Conservation (phyloP, 2,113 vertebrate species). For the Ciconia maguari region DNA sequence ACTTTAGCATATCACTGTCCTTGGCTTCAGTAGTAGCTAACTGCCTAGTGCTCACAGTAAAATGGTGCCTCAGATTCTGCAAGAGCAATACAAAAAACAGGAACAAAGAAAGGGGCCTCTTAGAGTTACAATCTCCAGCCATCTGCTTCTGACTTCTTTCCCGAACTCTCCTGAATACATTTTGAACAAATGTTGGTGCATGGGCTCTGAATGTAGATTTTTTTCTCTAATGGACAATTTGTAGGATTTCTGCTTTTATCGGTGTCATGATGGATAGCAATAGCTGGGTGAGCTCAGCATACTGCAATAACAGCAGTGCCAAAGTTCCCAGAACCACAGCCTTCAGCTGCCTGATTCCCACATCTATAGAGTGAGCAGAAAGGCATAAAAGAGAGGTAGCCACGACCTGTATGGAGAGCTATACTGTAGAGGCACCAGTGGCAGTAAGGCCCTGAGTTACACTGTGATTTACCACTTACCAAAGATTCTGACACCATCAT, state of each 20-base stretch:
- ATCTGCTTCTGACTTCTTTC: background rate
- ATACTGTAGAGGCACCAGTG: no score
- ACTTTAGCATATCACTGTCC: background rate
- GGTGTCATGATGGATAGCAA: background rate
- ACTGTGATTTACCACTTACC: background rate
- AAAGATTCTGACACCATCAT: background rate
- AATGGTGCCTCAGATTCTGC: background rate
- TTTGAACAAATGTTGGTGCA: background rate
- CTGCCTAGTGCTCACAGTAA: background rate
- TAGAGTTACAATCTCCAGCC: background rate
- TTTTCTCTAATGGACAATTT: background rate
- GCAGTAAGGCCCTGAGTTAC: background rate
- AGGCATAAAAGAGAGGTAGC: background rate
- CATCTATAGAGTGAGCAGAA: background rate
- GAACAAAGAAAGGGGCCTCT: background rate
- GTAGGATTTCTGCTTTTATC: background rate
- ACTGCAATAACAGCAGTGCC: background rate
- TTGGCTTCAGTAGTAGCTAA: background rate
- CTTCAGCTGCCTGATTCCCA: background rate
- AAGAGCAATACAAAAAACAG: background rate
- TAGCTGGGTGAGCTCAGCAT: background rate
- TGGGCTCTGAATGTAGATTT: background rate
- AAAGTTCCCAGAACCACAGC: background rate
- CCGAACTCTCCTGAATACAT: background rate
- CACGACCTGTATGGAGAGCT: background rate